Base-by-base conservation (phyloP, 1,140 invertebrate genomes). In the Ditylenchus dipsaci region DNA sequence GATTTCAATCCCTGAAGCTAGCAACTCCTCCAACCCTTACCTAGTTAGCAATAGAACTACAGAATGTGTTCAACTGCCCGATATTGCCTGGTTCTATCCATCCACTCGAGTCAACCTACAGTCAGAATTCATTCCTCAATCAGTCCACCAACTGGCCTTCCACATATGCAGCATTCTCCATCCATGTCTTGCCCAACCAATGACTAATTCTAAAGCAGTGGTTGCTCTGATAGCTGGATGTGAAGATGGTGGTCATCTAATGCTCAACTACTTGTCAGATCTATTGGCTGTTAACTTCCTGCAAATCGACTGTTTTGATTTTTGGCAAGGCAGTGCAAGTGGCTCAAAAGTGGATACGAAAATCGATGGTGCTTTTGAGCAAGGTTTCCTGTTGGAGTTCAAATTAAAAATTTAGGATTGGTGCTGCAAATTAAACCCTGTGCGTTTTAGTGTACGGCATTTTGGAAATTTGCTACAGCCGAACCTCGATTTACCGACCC, bases 251-350 rank as follows among this genome's bases (percentile, higher is more conserved):
- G 21, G 42, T 15, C n/a, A 65, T 17, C 33, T 75, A 21, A 11
- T 47, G 5, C 7, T 74, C n/a, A 38, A 72, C 21, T 59, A 58
- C 17, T 21, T 72, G 15, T 65, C 60, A 30, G 70, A 72, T 56
- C 21, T 29, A 8, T 49, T 72, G 27, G 15, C 19, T 17, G 61
- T 68, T 0, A 73, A 72, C 59, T 7, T 59, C 23, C n/a, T 72
- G 17, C 29, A 65, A 45, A 49, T 72, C 45, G 62, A 72, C 47
- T 71, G 68, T 60, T 47, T 73, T 11, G 70, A 72, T n/a, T 60
- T 73, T 21, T 72, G 70, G 70, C 72, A 65, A 30, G 43, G 49
- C 19, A 69, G 65, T n/a, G 70, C n/a, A 70, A 21, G 3, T 11
- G 3, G 11, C 33, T 38, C 3, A 38, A 38, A 38, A 38, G 33